phyloP scores from a whole-genome alignment of 2,888 invertebrate genomes.

The Opisthograptis luteolata region DNA sequence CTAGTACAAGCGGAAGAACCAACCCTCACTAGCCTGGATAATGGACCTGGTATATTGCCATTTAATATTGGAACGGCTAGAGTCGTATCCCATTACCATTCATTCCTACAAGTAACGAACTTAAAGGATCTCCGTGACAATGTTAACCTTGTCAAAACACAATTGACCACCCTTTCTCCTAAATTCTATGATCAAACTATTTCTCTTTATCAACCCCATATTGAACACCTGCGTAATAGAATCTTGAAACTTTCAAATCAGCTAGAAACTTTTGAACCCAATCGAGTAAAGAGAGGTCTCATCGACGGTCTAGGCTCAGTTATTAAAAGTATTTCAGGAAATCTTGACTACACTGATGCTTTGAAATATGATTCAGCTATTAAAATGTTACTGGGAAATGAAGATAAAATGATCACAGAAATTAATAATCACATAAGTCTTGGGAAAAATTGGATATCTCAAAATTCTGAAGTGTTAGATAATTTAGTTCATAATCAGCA shows the following conservation, averaged over 20 bases:
- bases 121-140: background rate
- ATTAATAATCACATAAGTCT: constrained; percentile 37
- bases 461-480: constrained; percentile 18
- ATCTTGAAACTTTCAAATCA: background rate
- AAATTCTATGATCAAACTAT: background rate
- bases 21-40: too few relatives aligned
- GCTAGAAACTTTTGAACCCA: constrained; percentile 2
- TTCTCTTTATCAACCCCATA: background rate
- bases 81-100: background rate
- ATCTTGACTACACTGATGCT: constrained; percentile 32
- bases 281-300: constrained; percentile 9
- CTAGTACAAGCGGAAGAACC: too few relatives aligned
- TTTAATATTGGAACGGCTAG: constrained; percentile 9
- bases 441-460: constrained; percentile 30
- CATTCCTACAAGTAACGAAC: background rate
- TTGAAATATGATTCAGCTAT: constrained; percentile 36
- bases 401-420: constrained; percentile 29
- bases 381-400: constrained; percentile 28
- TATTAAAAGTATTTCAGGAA: constrained; percentile 19
- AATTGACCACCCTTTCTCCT: background rate
- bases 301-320: constrained; percentile 17
- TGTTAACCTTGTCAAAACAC: background rate
- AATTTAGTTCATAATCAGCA: constrained; percentile 24
- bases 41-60: constrained; percentile 34
- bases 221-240: background rate